These are phyloP conservation scores for Galagoides demidoff DNA, from an alignment of 2,797 vertebrate species.

Conservation along the genomic window DNA sequence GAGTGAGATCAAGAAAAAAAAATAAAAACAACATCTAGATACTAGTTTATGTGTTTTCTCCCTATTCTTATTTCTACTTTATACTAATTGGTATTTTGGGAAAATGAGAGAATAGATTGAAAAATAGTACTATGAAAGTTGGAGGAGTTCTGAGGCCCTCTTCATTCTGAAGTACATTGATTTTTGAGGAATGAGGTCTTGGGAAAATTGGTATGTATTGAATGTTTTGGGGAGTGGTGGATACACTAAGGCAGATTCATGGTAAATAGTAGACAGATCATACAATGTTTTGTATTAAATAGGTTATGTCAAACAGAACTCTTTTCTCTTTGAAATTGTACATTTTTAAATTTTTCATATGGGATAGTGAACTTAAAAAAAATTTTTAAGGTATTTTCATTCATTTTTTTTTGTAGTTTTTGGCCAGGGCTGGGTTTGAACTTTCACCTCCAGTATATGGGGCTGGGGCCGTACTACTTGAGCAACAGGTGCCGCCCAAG, in stretches of 20 bases:
- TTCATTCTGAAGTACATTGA: constrained; percentile 13
- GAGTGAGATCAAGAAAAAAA: neutral
- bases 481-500: neutral
- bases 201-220: neutral
- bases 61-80: constrained; percentile 25
- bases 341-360: constrained; percentile 11
- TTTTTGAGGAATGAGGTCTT: constrained; percentile 50
- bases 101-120: neutral
- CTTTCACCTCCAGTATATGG: too few relatives aligned
- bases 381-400: too few relatives aligned
- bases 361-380: constrained; percentile 6
- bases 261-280: neutral
- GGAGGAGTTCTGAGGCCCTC: neutral
- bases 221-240: neutral
- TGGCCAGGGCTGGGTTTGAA: too few relatives aligned
- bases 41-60: neutral
- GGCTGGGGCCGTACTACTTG: too few relatives aligned
- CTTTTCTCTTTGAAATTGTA: constrained; percentile 33
- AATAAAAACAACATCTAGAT: neutral
- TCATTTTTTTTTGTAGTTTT: too few relatives aligned
- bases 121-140: neutral
- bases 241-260: neutral
- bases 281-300: neutral
- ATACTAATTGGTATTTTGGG: neutral
- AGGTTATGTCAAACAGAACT: constrained; percentile 27